Evolutionary conservation across 2,888 invertebrate genomes (phyloP).

Genomic region (Sympetrum striolatum): DNA sequence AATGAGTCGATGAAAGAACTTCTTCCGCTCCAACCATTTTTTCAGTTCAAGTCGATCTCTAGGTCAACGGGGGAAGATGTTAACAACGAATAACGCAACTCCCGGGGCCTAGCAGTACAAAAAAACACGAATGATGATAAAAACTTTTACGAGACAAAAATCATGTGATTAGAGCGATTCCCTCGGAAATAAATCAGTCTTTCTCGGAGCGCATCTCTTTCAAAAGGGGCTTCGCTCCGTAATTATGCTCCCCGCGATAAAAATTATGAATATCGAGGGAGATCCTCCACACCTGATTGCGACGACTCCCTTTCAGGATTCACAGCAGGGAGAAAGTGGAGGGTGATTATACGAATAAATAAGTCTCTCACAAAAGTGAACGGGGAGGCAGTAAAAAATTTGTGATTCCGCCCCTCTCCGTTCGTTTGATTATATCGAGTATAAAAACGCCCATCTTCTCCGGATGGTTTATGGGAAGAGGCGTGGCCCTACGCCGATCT

Average conservation of each 20-base stretch:
- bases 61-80: background rate
- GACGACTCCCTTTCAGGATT: background rate
- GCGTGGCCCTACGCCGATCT: constrained; percentile 11
- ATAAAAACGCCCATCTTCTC: too few relatives aligned
- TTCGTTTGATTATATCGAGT: too few relatives aligned
- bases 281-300: background rate
- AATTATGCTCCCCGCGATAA: background rate
- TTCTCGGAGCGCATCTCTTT: background rate
- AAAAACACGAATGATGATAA: background rate
- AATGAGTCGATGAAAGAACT: background rate
- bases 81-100: background rate
- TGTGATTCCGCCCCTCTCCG: too few relatives aligned
- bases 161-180: background rate
- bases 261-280: background rate
- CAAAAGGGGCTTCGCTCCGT: background rate
- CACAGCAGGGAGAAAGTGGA: background rate
- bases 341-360: background rate
- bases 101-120: background rate
- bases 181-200: background rate
- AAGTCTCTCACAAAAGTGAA: background rate
- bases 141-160: background rate
- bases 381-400: background rate
- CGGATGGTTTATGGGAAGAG: background rate
- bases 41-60: background rate
- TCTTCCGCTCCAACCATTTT: background rate